These are phyloP conservation scores for Apocheima hispidaria DNA, from an alignment of 2,888 invertebrate species.

Conservation along the genomic window DNA sequence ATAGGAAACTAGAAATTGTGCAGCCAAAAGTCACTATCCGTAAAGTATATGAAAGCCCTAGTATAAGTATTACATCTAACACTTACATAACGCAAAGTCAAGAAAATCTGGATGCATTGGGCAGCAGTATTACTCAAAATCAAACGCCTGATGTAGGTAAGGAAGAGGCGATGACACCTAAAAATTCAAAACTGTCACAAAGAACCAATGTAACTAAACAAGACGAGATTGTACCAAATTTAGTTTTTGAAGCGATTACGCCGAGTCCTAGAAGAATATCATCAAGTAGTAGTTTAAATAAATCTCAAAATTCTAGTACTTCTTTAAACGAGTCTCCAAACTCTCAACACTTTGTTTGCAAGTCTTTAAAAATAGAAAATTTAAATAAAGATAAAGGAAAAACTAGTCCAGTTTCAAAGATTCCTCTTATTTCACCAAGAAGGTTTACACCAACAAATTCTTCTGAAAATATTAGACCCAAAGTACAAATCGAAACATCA, in stretches of 20 bases:
- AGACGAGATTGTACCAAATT: slow-evolving; percentile 23
- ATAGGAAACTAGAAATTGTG: slow-evolving; percentile 37
- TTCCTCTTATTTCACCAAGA: slow-evolving; percentile 24
- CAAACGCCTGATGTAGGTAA: slow-evolving; percentile 10
- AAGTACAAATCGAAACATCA: slow-evolving; percentile 59
- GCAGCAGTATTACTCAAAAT: background rate
- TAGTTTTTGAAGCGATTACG: slow-evolving; percentile 15
- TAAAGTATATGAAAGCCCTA: slow-evolving; percentile 45
- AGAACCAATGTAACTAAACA: slow-evolving; percentile 10
- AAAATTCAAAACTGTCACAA: slow-evolving; percentile 3
- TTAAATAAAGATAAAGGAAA: slow-evolving; percentile 14
- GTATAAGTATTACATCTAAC: slow-evolving; percentile 41
- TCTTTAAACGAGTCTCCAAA: slow-evolving; percentile 21
- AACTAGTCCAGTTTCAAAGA: slow-evolving; percentile 3
- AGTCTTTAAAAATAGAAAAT: slow-evolving; percentile 34
- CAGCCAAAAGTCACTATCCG: slow-evolving; percentile 43
- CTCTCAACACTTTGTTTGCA: slow-evolving; percentile 25
- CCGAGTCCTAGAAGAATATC: slow-evolving; percentile 1
- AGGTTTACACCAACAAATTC: slow-evolving; percentile 15
- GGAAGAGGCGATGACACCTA: slow-evolving; percentile 2
- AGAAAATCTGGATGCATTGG: slow-evolving; percentile 32
- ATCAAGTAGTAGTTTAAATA: slow-evolving; percentile 19
- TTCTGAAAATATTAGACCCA: slow-evolving; percentile 49
- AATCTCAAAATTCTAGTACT: slow-evolving; percentile 13
- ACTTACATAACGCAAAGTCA: slow-evolving; percentile 42